Base-by-base conservation (phyloP, 2,113 vertebrate species). In the Semicossyphus pulcher region DNA sequence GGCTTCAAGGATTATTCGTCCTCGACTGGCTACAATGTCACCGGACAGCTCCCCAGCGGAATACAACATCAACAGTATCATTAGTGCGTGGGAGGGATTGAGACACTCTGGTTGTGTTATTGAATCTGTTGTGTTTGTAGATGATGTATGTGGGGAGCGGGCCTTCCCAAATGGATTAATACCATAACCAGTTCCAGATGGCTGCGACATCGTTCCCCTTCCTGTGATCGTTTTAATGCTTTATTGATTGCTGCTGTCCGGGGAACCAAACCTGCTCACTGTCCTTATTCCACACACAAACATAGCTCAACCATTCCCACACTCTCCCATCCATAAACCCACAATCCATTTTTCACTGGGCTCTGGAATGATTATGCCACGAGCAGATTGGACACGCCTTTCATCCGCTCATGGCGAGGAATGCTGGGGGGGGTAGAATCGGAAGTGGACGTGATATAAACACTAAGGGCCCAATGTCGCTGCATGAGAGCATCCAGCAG, bases 241-340 rank as follows among this genome's bases (percentile, higher is more conserved):
- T 89, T 92, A 93, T 93, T 89, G 92, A 92, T 92, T 86, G 82
- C 74, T 10, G 44, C 78, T 74, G 81, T 91, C 86, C 60, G 44
- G 84, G 73, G 84, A 79, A 85, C 58, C 67, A 36, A 84, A 80
- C 75, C 58, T 76, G 66, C 59, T 72, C 70, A 72, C 52, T n/a
- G 41, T 56, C n/a, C 39, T 72, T 53, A 60, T 76, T 89, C 48
- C 51, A 64, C n/a, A 68, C 58, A 44, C 32, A 53, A 23, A 78
- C 49, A 51, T 37, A 80, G 58, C 51, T 60, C 20, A 36, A 39
- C 8, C 18, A 51, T 52, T 39, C 63, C 45, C 51, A 53, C 80
- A 54, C 36, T 45, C 62, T 47, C 63, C 32, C 58, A 64, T 62
- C 76, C 23, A 2, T 72, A 69, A 88, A 73, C 56, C 73, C 34